These are phyloP conservation scores for Myotis davidii DNA, from an alignment of 2,113 vertebrate genomes.

Conservation along the genomic window DNA sequence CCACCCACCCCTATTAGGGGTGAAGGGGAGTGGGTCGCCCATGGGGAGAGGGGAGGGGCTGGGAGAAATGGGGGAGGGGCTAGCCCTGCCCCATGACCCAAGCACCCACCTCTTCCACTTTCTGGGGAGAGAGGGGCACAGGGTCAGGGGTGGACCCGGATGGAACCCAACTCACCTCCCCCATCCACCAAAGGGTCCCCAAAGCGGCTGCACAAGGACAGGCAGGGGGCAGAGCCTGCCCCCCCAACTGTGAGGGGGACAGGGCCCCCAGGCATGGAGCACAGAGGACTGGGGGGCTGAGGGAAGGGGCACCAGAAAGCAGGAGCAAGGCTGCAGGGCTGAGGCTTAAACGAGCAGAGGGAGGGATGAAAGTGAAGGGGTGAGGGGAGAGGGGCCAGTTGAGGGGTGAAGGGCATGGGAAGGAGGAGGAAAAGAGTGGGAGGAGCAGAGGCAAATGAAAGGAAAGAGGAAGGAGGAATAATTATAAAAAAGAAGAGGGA, in stretches of 20 bases:
- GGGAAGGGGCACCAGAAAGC: conserved; percentile 17
- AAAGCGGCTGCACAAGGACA: conserved; percentile 66
- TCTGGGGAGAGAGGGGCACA: conserved; percentile 82
- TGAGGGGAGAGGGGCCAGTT: background rate
- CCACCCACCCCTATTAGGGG: conserved; percentile 57
- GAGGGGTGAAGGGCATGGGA: no score
- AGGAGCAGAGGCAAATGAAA: background rate
- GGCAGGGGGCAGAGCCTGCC: conserved; percentile 76
- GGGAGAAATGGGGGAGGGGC: conserved; percentile 69
- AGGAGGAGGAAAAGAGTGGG: background rate
- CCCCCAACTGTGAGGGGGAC: conserved; percentile 76
- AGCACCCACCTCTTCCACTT: conserved; percentile 83
- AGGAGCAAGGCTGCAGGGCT: conserved; percentile 35
- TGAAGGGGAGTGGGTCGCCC: conserved; percentile 58
- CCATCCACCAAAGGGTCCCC: conserved; percentile 26
- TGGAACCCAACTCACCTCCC: conserved; percentile 34
- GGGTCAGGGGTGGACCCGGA: conserved; percentile 50
- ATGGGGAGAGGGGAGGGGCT: conserved; percentile 69
- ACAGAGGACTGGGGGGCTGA: background rate
- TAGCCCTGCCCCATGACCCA: conserved; percentile 70
- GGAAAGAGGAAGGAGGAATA: background rate
- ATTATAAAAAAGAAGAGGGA: background rate
- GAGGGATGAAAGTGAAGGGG: background rate
- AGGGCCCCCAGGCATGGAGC: conserved; percentile 71
- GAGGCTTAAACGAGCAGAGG: background rate